phyloP scores from a whole-genome alignment of 92 coral and sea anemone genomes.

The Phenganax marumi region DNA sequence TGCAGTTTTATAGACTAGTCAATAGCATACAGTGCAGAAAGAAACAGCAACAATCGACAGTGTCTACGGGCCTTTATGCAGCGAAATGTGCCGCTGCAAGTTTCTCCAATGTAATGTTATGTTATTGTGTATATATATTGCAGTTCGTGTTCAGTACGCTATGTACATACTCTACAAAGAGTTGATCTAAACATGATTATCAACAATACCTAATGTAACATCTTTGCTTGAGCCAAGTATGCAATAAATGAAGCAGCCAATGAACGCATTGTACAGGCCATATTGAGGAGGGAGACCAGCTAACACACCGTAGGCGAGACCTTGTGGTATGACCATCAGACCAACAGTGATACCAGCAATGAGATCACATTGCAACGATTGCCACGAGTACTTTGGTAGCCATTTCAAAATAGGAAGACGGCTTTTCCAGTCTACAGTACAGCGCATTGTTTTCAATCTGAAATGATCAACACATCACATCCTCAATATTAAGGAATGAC shows the following conservation, averaged over 20 bases:
- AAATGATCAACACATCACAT: background rate
- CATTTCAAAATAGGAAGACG: constrained; percentile 77
- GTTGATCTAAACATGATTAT: too few species aligned
- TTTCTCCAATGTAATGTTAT: too few species aligned
- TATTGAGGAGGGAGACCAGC: constrained; percentile 92
- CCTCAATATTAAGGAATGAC: background rate
- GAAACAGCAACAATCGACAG: too few species aligned
- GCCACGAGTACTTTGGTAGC: constrained; percentile 75
- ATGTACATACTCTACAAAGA: too few species aligned
- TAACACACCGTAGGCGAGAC: constrained; percentile 85
- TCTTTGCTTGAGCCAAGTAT: constrained; percentile 96
- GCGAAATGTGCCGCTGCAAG: too few species aligned
- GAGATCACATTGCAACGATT: constrained; percentile 73
- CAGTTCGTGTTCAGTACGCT: too few species aligned
- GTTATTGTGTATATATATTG: too few species aligned
- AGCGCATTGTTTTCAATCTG: constrained; percentile 25
- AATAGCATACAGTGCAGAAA: too few species aligned
- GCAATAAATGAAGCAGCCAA: constrained; percentile 91
- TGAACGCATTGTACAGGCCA: constrained; percentile 92
- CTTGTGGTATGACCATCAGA: constrained; percentile 96
- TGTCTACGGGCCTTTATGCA: too few species aligned
- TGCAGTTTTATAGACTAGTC: too few species aligned
- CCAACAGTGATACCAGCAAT: constrained; percentile 97
- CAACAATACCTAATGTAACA: constrained; percentile 53
- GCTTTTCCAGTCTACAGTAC: constrained; percentile 48